Evolutionary conservation across 2,797 vertebrate species (phyloP).

Genomic region (Hemibagrus guttatus): DNA sequence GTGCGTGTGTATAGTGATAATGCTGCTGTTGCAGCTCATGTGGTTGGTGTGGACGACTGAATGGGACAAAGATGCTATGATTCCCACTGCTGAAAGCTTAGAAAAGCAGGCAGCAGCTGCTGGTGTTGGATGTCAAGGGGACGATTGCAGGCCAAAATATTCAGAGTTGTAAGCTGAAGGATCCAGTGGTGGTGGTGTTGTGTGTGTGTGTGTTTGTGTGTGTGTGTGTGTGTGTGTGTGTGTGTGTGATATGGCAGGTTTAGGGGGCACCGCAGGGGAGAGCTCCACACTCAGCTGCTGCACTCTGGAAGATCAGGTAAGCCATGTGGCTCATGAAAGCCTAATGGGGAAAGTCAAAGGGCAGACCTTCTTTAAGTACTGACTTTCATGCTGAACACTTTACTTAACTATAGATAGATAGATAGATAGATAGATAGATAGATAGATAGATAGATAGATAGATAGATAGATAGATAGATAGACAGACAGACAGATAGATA

Average conservation of each 20-base stretch:
- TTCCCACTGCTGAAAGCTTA: conserved; percentile 49
- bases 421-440: no score
- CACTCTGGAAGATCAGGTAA: conserved; percentile 10
- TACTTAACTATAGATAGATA: not conserved
- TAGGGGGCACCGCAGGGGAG: not conserved
- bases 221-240: not conserved
- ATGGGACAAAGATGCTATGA: conserved; percentile 29
- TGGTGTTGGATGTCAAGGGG: conserved; percentile 57
- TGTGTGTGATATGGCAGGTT: not conserved
- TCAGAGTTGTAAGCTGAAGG: conserved; percentile 5
- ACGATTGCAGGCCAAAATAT: conserved; percentile 13
- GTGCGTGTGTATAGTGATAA: conserved; percentile 9
- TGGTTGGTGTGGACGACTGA: conserved; percentile 13
- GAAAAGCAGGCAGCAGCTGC: conserved; percentile 52
- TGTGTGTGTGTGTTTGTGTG: not conserved
- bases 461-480: no score
- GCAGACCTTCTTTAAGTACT: not conserved
- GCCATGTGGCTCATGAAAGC: not conserved
- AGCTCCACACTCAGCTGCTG: conserved; percentile 6
- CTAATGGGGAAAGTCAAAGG: not conserved
- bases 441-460: no score
- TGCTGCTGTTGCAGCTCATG: conserved; percentile 15
- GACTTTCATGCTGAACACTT: not conserved
- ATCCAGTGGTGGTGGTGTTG: conserved; percentile 10
- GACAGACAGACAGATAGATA: no score